Conservation (phyloP, 2,888 invertebrate genomes). For the Notodonta ziczac region DNA sequence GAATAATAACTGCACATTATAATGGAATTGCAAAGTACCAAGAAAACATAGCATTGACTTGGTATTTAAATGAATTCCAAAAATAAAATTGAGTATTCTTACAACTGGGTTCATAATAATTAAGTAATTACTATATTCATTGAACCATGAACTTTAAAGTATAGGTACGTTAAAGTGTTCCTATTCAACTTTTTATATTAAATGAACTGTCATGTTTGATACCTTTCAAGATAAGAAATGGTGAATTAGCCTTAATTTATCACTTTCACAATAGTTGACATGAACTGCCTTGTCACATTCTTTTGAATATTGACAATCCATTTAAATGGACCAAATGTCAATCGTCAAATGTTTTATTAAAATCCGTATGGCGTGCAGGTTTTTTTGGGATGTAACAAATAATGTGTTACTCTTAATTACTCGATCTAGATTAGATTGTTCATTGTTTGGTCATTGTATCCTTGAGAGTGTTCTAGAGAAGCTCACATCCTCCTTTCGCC, state of each 20-base stretch:
- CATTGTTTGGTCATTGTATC: conserved; percentile 24
- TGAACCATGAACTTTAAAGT: too few species aligned
- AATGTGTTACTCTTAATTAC: conserved; percentile 4
- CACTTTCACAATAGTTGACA: conserved; percentile 23
- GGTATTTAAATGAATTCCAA: conserved; percentile 2
- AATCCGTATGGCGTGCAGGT: too few species aligned
- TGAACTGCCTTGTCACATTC: not conserved
- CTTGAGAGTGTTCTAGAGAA: conserved; percentile 36
- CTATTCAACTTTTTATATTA: too few species aligned
- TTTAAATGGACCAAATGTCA: not conserved
- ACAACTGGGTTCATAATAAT: too few species aligned
- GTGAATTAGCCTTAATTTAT: conserved; percentile 29
- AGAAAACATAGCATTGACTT: conserved; percentile 6
- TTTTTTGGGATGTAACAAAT: not conserved
- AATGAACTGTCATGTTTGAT: not conserved
- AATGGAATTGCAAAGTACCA: conserved; percentile 24
- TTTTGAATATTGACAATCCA: not conserved
- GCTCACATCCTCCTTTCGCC: conserved; percentile 52
- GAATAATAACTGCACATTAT: conserved; percentile 33
- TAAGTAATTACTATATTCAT: too few species aligned
- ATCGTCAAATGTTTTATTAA: not conserved
- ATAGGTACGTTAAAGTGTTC: too few species aligned
- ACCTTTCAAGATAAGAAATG: conserved; percentile 9
- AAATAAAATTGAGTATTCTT: not conserved
- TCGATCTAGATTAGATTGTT: conserved; percentile 22